Percentiles rank a stretch among this genome's conserved stretches.
Evolutionary conservation across 92 coral and sea anemone species (phyloP).

Genomic region (Virgularia gustaviana): DNA sequence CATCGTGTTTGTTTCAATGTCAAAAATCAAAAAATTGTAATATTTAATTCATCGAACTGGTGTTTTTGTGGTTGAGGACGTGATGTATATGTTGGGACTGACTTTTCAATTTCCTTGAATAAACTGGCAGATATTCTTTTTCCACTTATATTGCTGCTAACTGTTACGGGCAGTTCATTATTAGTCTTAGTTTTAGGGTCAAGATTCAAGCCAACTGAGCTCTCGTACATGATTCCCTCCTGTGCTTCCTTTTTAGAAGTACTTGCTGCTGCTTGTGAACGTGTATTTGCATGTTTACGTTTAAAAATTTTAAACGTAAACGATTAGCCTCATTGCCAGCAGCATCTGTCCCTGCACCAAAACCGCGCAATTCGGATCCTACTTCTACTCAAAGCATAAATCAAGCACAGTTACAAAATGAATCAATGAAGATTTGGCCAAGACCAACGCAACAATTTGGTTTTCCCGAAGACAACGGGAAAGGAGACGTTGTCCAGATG

Average conservation of each 20-base stretch:
- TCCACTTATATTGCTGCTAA: too few species aligned
- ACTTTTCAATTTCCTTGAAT: slow-evolving; percentile 2
- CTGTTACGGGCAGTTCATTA: not conserved
- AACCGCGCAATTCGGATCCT: too few species aligned
- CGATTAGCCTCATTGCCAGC: too few species aligned
- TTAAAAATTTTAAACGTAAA: too few species aligned
- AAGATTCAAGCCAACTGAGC: not conserved
- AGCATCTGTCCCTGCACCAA: too few species aligned
- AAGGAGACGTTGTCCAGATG: not conserved
- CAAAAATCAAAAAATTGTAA: not conserved
- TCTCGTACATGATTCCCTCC: too few species aligned
- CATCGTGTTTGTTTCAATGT: too few species aligned
- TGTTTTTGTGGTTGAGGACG: not conserved
- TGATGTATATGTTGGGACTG: not conserved
- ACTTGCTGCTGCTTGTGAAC: not conserved
- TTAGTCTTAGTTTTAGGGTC: not conserved
- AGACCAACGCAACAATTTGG: not conserved
- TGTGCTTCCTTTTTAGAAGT: not conserved
- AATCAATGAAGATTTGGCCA: not conserved
- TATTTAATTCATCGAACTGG: not conserved
- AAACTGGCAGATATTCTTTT: not conserved
- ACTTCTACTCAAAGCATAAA: too few species aligned
- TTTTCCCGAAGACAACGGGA: not conserved
- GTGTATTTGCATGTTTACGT: not conserved
- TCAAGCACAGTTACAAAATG: too few species aligned